phyloP scores from a whole-genome alignment of 1,140 invertebrate species.

The Zaprionus camerounensis region DNA sequence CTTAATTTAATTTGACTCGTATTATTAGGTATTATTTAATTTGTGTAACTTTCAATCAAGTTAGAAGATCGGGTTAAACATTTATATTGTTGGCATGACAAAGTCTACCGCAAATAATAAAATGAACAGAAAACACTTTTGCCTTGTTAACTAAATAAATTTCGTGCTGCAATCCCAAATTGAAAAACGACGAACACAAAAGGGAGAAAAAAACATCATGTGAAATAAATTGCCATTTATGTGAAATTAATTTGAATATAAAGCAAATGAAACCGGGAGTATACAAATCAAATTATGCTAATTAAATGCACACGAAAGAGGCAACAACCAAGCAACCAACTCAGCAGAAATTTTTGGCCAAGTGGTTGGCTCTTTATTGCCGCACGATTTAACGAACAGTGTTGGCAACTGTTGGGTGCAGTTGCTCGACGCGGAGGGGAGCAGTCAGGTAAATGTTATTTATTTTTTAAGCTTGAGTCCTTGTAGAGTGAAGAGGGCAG shows the following conservation, averaged over 20 bases:
- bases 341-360: constrained; percentile 57
- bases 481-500: not conserved
- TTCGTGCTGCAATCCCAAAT: constrained; percentile 11
- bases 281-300: constrained; percentile 72
- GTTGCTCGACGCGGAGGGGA: not conserved
- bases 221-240: constrained; percentile 60
- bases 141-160: constrained; percentile 46
- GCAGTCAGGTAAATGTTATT: constrained; percentile 67
- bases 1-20: not conserved
- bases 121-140: constrained; percentile 21
- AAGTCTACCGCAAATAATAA: not conserved
- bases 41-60: constrained; percentile 47
- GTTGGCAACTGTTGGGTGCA: not conserved
- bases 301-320: constrained; percentile 64
- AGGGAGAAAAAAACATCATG: constrained; percentile 11
- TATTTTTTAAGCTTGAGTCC: constrained; percentile 52
- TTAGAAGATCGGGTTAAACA: constrained; percentile 31
- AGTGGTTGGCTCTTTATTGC: constrained; percentile 69
- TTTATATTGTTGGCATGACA: constrained; percentile 2
- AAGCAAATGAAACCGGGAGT: constrained; percentile 33
- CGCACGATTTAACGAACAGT: constrained; percentile 63
- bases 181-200: constrained; percentile 22
- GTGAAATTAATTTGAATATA: constrained; percentile 57
- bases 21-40: constrained; percentile 11
- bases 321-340: constrained; percentile 21